Conservation (phyloP, 2,113 vertebrate genomes). For the Barnardius zonarius region DNA sequence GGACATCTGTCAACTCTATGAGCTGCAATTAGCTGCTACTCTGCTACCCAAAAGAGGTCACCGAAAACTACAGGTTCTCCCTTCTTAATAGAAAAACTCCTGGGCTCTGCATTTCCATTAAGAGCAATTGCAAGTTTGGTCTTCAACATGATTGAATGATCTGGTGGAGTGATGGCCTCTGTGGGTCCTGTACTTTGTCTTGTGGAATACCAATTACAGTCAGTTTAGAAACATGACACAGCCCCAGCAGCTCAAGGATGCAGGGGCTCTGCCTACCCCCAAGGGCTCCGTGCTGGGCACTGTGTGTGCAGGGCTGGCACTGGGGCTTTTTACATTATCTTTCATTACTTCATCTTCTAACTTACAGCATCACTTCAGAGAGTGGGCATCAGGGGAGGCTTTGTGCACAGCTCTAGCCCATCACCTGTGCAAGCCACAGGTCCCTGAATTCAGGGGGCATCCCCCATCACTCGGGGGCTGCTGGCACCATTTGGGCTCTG, state of each 20-base stretch:
- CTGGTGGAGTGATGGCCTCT: not conserved
- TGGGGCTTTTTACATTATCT: not conserved
- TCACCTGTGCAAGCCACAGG: not conserved
- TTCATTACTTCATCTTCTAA: not conserved
- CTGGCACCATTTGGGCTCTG: not conserved
- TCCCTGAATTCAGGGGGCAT: not conserved
- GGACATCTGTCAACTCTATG: not conserved
- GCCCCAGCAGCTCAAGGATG: not conserved
- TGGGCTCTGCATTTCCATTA: not conserved
- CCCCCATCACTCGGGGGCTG: not conserved
- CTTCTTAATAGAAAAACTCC: not conserved
- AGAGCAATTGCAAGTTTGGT: not conserved
- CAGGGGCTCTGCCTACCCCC: not conserved
- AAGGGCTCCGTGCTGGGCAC: accelerated
- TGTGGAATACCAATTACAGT: not conserved
- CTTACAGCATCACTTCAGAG: not conserved
- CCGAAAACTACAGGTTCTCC: not conserved
- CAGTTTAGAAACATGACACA: not conserved
- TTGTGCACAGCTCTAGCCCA: not conserved
- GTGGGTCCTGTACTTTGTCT: not conserved
- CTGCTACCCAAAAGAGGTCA: conserved; percentile 30
- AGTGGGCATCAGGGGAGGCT: not conserved
- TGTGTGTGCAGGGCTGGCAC: accelerated
- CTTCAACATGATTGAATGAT: not conserved
- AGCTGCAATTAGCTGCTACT: conserved; percentile 19